Base-by-base conservation (phyloP, 53 echinoderm and acorn worm species). In the Antedon mediterranea region DNA sequence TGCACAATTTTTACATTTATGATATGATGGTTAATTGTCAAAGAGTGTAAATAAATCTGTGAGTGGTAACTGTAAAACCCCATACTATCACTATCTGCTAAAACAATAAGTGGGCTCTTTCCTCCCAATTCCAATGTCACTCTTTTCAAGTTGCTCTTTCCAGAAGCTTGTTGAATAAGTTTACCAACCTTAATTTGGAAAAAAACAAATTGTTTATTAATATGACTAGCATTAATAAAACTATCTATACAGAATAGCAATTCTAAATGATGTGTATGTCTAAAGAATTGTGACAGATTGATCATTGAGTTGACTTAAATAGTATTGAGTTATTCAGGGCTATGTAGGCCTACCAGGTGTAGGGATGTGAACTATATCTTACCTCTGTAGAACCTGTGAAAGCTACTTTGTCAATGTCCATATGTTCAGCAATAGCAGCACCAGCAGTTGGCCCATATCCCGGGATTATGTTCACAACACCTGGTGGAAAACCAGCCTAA, bases 91-190 rank as follows among this genome's bases (percentile, higher is more conserved):
- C 88, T 88, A 77, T 93, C 93, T 71, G 82, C 80, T 37, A 93
- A 82, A 76, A 93, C 71, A 80, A 93, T 93, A 32, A 88, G 88
- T 5, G 93, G 93, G 73, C 93, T 93, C 79, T 93, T 93, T 71
- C 93, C 93, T 28, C 93, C 93, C 75, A 93, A 83, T 75, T 93
- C 93, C 32, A 93, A 73, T 15, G 88, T 82, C 20, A 93, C 88
- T 31, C 88, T 79, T 57, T 93, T 93, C 28, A 90, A 71, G 32
- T 93, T 93, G 15, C 78, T 57, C 0, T 75, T 83, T 6, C 88
- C 90, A 0, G 93, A 71, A 28, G 85, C 91, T 71, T 88, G 86
- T 32, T 83, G 82, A 32, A 93, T 90, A 26, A 93, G 71, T 44
- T 85, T 83, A 20, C 93, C 93, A 72, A 93, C 82, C 93, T 93